These are phyloP conservation scores for Malurus cyaneus DNA, from an alignment of 2,113 vertebrate genomes.

Conservation along the genomic window DNA sequence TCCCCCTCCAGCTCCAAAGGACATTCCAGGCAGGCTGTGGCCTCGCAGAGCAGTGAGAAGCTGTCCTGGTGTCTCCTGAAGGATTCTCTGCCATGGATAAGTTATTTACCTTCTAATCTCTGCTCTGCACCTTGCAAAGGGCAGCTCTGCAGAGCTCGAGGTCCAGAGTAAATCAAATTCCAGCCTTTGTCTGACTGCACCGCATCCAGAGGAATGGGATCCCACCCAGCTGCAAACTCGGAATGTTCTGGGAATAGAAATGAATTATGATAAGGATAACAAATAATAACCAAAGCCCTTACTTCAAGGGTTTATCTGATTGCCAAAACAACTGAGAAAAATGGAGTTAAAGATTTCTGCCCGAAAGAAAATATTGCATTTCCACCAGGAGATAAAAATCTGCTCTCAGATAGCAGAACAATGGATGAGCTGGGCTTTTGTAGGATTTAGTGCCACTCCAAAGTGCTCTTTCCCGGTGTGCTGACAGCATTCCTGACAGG, in stretches of 20 bases:
- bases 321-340: slow-evolving; percentile 24
- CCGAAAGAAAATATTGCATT: slow-evolving; percentile 19
- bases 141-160: neutral
- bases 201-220: neutral
- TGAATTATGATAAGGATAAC: slow-evolving; percentile 11
- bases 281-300: slow-evolving; percentile 25
- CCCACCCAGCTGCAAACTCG: neutral
- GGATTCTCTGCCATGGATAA: neutral
- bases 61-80: neutral
- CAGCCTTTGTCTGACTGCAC: neutral
- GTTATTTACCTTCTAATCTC: slow-evolving; percentile 7
- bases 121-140: slow-evolving; percentile 12
- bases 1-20: neutral
- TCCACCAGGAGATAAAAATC: slow-evolving; percentile 19
- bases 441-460: neutral
- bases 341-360: neutral
- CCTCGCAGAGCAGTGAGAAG: neutral
- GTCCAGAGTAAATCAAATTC: neutral
- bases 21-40: neutral
- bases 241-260: neutral
- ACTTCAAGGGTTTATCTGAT: slow-evolving; percentile 4
- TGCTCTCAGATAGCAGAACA: neutral
- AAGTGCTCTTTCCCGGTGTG: neutral
- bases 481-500: neutral
- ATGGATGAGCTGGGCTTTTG: neutral